These are phyloP conservation scores for Hystrix cristata DNA, from an alignment of 2,113 vertebrate species.

Conservation along the genomic window DNA sequence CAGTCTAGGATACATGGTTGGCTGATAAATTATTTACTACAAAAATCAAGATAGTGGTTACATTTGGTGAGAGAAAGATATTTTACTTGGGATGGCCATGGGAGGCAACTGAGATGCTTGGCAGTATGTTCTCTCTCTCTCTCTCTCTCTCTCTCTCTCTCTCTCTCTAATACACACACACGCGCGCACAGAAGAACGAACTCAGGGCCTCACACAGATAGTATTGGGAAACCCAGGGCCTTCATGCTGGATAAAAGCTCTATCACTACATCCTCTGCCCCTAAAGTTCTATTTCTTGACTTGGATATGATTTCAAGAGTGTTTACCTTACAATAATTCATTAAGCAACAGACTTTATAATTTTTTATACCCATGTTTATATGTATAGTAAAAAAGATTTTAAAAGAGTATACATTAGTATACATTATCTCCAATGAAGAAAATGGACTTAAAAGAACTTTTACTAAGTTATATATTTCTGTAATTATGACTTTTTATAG, in stretches of 20 bases:
- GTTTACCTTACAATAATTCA: neutral
- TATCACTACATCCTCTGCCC: neutral
- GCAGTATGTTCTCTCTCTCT: neutral
- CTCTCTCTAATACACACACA: neutral
- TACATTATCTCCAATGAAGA: constrained; percentile 21
- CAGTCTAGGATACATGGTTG: neutral
- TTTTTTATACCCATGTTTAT: constrained; percentile 19
- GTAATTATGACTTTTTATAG: neutral
- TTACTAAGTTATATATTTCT: constrained; percentile 3
- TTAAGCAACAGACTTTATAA: constrained; percentile 1
- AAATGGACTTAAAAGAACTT: constrained; percentile 5
- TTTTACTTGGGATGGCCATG: neutral
- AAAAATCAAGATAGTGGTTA: neutral
- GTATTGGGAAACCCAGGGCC: neutral
- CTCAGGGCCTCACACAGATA: neutral
- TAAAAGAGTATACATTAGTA: neutral
- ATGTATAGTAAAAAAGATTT: constrained; percentile 42
- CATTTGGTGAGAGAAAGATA: neutral
- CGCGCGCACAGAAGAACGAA: neutral
- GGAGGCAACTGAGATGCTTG: neutral
- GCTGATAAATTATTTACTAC: constrained; percentile 9
- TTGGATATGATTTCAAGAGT: constrained; percentile 23
- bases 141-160: neutral
- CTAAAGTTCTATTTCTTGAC: neutral
- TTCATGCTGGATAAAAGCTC: neutral